Conservation (phyloP, 2,888 invertebrate species). For the Blomia tropicalis region DNA sequence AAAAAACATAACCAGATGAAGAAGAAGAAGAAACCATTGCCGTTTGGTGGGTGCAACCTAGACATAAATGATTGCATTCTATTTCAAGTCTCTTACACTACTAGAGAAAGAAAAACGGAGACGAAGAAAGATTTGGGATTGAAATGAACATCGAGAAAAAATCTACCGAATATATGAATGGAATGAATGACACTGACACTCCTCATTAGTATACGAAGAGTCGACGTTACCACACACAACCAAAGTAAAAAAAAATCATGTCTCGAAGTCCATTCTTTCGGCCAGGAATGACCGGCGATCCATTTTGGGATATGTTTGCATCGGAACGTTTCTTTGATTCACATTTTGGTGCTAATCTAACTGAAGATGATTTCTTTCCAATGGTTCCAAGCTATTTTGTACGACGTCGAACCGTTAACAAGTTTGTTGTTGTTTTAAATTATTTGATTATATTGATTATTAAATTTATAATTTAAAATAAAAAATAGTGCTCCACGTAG, state of each 20-base stretch:
- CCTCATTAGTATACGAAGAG: no score
- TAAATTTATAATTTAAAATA: background rate
- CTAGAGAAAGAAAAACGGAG: no score
- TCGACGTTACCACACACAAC: background rate
- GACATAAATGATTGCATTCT: no score
- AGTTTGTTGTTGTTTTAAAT: background rate
- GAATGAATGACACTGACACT: no score
- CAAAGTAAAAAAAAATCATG: background rate
- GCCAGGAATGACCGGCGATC: slow-evolving; percentile 12
- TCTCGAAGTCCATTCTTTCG: slow-evolving; percentile 8
- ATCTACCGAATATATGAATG: no score
- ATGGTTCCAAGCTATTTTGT: slow-evolving; percentile 20
- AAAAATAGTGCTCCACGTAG: background rate
- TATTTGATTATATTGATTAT: no score
- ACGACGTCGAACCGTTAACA: slow-evolving; percentile 14
- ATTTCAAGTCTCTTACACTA: no score
- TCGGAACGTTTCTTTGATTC: slow-evolving; percentile 18
- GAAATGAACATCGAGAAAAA: no score
- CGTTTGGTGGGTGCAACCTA: no score
- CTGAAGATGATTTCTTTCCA: slow-evolving; percentile 22
- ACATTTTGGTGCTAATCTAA: slow-evolving; percentile 18
- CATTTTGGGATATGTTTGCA: slow-evolving; percentile 13
- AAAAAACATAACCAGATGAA: no score
- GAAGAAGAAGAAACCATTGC: no score
- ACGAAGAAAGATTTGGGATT: no score